Conservation (phyloP, 2,888 invertebrate species). For the Dicyrtoma fusca region DNA sequence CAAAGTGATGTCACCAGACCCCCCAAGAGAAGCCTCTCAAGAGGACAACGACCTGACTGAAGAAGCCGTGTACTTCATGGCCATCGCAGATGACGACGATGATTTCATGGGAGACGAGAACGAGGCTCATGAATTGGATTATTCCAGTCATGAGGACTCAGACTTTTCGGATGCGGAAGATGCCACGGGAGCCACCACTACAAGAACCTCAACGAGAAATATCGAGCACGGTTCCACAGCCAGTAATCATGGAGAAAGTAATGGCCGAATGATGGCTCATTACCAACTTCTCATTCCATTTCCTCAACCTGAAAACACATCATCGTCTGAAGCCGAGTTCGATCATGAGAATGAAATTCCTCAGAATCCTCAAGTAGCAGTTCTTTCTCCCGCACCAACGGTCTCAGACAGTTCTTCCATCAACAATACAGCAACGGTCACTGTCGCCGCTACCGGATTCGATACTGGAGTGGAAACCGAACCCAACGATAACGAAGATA, state of each 20-base stretch:
- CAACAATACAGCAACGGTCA: too few species aligned
- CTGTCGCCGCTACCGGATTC: background rate
- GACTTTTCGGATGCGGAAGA: slow-evolving; percentile 38
- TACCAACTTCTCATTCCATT: slow-evolving; percentile 47
- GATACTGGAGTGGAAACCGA: background rate
- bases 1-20: slow-evolving; percentile 49
- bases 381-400: background rate
- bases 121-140: slow-evolving; percentile 45
- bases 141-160: slow-evolving; percentile 43
- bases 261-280: slow-evolving; percentile 33
- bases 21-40: slow-evolving; percentile 39
- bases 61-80: slow-evolving; percentile 11
- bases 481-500: background rate
- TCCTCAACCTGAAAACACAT: slow-evolving; percentile 26
- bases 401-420: background rate
- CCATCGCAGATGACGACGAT: slow-evolving; percentile 35
- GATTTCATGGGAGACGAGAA: slow-evolving; percentile 43
- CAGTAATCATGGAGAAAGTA: slow-evolving; percentile 1
- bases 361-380: background rate
- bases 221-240: background rate
- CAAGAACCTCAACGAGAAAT: background rate
- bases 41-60: slow-evolving; percentile 22
- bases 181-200: background rate
- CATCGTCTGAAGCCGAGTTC: background rate
- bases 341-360: background rate